Percentiles rank a stretch among this genome's conserved stretches.
phyloP scores from a whole-genome alignment of 2,113 vertebrate species.

The Strix uralensis region DNA sequence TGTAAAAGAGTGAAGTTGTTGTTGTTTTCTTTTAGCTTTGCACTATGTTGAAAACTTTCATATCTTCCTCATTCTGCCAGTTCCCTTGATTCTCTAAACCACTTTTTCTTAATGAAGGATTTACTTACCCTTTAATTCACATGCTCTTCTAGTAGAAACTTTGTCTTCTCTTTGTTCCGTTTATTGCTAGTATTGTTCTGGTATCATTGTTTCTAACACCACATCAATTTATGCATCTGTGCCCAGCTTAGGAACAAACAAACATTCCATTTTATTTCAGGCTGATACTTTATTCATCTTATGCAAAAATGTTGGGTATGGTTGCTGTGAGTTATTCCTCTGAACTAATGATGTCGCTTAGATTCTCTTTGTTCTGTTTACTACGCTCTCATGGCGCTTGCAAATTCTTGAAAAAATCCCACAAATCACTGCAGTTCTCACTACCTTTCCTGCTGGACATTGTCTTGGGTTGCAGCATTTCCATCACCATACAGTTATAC shows the following conservation, averaged over 20 bases:
- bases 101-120: neutral
- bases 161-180: neutral
- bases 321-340: neutral
- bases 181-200: neutral
- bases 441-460: neutral
- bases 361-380: neutral
- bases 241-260: neutral
- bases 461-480: neutral
- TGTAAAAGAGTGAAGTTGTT: neutral
- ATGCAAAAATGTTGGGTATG: neutral
- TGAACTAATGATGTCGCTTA: neutral
- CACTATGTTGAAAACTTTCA: neutral
- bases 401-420: neutral
- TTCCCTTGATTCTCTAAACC: neutral
- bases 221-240: neutral
- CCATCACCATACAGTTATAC: too few species aligned
- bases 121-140: neutral
- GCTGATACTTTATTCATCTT: neutral
- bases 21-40: neutral
- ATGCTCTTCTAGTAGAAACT: neutral
- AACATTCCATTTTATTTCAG: neutral
- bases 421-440: neutral
- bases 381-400: neutral
- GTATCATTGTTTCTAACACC: neutral
- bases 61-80: neutral